phyloP scores from a whole-genome alignment of 2,797 vertebrate species.

The Gephyroberyx darwinii region DNA sequence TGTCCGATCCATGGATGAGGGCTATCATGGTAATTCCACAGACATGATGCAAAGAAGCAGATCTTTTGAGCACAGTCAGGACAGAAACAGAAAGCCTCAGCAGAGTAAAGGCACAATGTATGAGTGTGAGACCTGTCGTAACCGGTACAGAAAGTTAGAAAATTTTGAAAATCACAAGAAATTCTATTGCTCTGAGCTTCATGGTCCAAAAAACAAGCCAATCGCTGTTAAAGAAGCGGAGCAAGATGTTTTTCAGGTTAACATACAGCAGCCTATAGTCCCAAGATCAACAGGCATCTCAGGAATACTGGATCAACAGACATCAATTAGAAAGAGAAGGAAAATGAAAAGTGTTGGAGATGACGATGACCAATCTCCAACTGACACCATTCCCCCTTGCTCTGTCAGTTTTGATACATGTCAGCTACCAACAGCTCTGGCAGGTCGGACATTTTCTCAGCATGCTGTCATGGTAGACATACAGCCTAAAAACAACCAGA shows the following conservation, averaged over 20 bases:
- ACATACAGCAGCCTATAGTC: constrained; percentile 82
- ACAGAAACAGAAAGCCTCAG: constrained; percentile 89
- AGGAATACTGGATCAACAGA: constrained; percentile 88
- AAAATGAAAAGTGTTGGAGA: constrained; percentile 99
- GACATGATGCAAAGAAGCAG: constrained; percentile 87
- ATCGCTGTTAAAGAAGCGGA: constrained; percentile 84
- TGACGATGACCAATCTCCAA: constrained; percentile 93
- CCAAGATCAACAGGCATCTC: constrained; percentile 81
- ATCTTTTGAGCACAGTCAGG: constrained; percentile 85
- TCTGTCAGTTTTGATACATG: constrained; percentile 83
- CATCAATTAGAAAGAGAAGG: constrained; percentile 93
- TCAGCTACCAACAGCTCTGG: constrained; percentile 73
- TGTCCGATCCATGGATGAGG: constrained; percentile 89
- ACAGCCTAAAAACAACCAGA: constrained; percentile 78
- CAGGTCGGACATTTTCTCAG: constrained; percentile 75
- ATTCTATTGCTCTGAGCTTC: constrained; percentile 98
- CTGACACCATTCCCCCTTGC: constrained; percentile 81
- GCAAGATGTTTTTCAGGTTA: constrained; percentile 80
- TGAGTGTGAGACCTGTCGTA: constrained; percentile 98
- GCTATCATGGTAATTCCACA: constrained; percentile 79
- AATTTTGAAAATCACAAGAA: constrained; percentile 99
- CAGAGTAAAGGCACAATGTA: constrained; percentile 97
- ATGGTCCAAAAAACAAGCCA: constrained; percentile 95
- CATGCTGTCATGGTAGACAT: constrained; percentile 76
- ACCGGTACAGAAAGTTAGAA: constrained; percentile 95